Conservation (phyloP, 2,113 vertebrate species). For the Tragulus kanchil region DNA sequence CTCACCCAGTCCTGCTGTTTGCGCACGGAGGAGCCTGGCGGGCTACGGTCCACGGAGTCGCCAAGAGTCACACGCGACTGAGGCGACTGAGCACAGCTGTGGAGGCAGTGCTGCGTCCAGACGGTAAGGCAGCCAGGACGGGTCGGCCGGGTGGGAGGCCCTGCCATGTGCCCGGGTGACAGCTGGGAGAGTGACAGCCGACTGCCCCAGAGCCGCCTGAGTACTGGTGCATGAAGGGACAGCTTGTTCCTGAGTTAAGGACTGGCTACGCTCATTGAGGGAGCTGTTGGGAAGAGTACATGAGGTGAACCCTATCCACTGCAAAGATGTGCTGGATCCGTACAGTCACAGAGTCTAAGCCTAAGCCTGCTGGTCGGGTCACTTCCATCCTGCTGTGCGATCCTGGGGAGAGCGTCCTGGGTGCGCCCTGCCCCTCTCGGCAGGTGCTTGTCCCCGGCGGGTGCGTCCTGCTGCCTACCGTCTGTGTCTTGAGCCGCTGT, state of each 20-base stretch:
- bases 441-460: not conserved
- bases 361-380: not conserved
- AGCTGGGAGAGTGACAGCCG: not conserved
- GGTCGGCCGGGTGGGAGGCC: not conserved
- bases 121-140: not conserved
- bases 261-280: not conserved
- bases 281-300: not conserved
- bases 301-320: not conserved
- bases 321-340: slow-evolving; percentile 6
- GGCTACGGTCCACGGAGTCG: not conserved
- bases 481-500: not conserved
- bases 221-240: not conserved
- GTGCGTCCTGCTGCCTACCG: not conserved
- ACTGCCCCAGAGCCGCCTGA: not conserved
- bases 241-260: not conserved
- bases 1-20: not conserved
- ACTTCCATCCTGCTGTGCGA: not conserved
- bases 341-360: not conserved
- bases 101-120: not conserved
- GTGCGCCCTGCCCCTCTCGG: not conserved
- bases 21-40: not conserved
- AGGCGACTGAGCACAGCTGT: not conserved
- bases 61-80: not conserved
- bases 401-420: not conserved
- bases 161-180: not conserved